phyloP scores from a whole-genome alignment of 1,140 invertebrate genomes.

The Carcinoscorpius rotundicauda region DNA sequence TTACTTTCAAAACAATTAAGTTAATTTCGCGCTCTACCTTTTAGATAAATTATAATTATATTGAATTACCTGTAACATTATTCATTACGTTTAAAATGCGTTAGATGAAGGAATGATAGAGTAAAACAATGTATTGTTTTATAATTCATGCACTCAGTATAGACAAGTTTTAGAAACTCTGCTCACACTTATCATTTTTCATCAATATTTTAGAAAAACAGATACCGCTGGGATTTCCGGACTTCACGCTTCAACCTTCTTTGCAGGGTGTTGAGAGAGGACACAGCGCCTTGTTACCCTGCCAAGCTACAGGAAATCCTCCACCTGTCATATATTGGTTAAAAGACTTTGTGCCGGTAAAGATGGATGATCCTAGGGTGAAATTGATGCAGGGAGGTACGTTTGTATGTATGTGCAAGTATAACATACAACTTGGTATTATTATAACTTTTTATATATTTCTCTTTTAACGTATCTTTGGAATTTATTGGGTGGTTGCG shows the following conservation, averaged over 20 bases:
- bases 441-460: not conserved
- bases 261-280: slow-evolving; percentile 89
- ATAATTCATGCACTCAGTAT: too few relatives aligned
- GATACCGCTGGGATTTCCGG: slow-evolving; percentile 79
- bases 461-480: not conserved
- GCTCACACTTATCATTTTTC: too few relatives aligned
- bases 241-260: slow-evolving; percentile 69
- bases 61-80: too few relatives aligned
- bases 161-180: too few relatives aligned
- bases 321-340: slow-evolving; percentile 81
- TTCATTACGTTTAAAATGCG: too few relatives aligned
- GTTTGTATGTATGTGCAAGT: slow-evolving; percentile 5
- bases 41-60: too few relatives aligned
- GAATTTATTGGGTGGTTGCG: too few relatives aligned
- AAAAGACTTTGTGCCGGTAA: slow-evolving; percentile 76
- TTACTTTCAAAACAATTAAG: too few relatives aligned
- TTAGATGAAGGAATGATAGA: too few relatives aligned
- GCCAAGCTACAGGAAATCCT: slow-evolving; percentile 73
- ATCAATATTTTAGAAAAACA: slow-evolving; percentile 8
- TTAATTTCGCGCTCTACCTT: too few relatives aligned
- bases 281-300: slow-evolving; percentile 72
- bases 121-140: too few relatives aligned
- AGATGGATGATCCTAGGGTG: slow-evolving; percentile 72
- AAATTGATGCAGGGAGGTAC: slow-evolving; percentile 59
- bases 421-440: not conserved